A percentile compares a stretch with the other conserved stretches of the same genome.
Conservation (phyloP, 1,140 invertebrate genomes). For the Chironomus tepperi region DNA sequence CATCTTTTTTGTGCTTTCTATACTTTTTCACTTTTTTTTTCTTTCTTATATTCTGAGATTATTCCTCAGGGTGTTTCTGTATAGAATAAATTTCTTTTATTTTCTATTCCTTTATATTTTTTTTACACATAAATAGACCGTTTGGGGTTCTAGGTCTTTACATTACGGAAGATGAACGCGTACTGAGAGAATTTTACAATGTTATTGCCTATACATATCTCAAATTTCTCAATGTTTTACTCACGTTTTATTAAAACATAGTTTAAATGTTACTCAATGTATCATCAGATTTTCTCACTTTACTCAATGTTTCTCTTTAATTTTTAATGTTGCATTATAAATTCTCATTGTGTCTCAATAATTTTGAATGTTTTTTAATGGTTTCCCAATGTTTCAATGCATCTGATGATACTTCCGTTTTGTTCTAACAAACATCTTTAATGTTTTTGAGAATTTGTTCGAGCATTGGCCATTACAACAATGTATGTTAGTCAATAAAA, state of each 20-base stretch:
- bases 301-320: not conserved
- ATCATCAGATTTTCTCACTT: not conserved
- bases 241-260: not conserved
- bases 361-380: too few relatives aligned
- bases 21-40: not conserved
- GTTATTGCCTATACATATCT: not conserved
- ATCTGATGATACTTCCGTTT: too few relatives aligned
- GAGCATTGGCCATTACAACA: too few relatives aligned
- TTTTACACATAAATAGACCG: not conserved
- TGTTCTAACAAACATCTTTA: too few relatives aligned
- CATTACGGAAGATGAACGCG: not conserved
- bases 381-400: too few relatives aligned
- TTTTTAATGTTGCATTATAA: not conserved
- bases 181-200: not conserved
- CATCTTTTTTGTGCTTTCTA: not conserved
- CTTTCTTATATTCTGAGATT: not conserved
- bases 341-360: too few relatives aligned
- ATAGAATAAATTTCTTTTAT: not conserved
- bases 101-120: not conserved
- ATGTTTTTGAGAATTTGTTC: too few relatives aligned
- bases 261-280: not conserved
- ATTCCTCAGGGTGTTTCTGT: constrained; percentile 6
- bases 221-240: not conserved
- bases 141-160: not conserved
- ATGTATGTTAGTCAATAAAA: too few relatives aligned